Evolutionary conservation across 2,113 vertebrate genomes (phyloP), one percentile per base, ranked within the genome.

Genomic region (Phainopepla nitens): DNA sequence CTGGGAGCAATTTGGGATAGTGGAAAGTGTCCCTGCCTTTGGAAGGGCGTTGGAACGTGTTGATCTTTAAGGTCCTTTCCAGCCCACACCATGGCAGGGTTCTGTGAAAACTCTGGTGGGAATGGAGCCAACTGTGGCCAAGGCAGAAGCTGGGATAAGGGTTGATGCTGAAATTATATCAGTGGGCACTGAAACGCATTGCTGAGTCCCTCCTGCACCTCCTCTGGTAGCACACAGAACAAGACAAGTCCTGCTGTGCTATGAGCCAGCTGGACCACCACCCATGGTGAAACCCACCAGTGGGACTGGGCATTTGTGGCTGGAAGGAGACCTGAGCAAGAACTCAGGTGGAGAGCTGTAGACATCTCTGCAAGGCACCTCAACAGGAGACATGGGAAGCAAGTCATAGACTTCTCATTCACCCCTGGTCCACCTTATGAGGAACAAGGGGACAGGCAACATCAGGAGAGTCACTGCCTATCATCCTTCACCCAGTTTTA

Each of bases 231-330:
- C 3, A 4, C 1, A 1, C 33, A 45, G 54, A 21, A 39, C n/a
- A 31, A 23, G 39, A 53, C 44, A 25, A 49, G 35, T n/a, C 45
- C 72, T 7, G 1, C 56, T 24, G 35, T 25, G 22, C 33, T 28
- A 1, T 47, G 54, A 33, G 25, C 18, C 62, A 56, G 13, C 36
- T 54, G 61, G 68, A 36, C 45, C 47, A 57, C 19, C 22, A 62
- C 6, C 28, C 6, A 0, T 0, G 0, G 39, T 17, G 47, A 29
- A 50, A 71, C 31, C 18, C 27, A 22, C 11, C 0, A 0, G 22
- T 27, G 31, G 57, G 16, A 75, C 47, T 2, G 3, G 2, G 41
- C 21, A 6, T 13, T 36, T 20, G 31, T 22, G 28, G 27, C 36
- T 58, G 47, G 29, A 93, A 28, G 29, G n/a, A 77, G 21, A 50